Conservation (phyloP, 2,888 invertebrate species). For the Drosophila diplacantha region DNA sequence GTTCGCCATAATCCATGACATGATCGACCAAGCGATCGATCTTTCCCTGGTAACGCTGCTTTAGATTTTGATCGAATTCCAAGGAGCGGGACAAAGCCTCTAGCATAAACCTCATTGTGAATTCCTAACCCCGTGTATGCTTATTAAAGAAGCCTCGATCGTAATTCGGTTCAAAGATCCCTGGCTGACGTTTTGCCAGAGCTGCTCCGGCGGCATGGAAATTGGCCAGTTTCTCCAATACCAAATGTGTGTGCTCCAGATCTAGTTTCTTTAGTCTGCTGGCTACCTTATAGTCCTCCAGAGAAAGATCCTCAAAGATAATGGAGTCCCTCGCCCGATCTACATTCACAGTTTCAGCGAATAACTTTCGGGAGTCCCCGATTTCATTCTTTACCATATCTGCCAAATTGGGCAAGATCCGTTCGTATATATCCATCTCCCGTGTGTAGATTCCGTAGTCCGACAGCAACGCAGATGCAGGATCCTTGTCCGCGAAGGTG, state of each 20-base stretch:
- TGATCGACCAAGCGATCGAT: conserved; percentile 49
- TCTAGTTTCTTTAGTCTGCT: conserved; percentile 71
- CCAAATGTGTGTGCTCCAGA: conserved; percentile 73
- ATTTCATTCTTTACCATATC: conserved; percentile 45
- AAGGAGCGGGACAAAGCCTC: conserved; percentile 49
- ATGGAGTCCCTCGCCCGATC: conserved; percentile 61
- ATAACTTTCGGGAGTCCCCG: conserved; percentile 51
- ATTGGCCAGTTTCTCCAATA: conserved; percentile 76
- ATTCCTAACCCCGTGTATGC: conserved; percentile 49
- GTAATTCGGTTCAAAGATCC: conserved; percentile 46
- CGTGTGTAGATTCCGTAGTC: conserved; percentile 56
- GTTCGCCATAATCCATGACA: conserved; percentile 69
- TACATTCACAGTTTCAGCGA: conserved; percentile 64
- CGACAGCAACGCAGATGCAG: conserved; percentile 38
- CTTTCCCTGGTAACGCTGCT: conserved; percentile 61
- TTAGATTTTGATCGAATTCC: conserved; percentile 39
- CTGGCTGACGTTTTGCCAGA: conserved; percentile 68
- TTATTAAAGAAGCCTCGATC: conserved; percentile 70
- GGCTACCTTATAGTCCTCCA: conserved; percentile 53
- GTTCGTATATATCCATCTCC: conserved; percentile 69
- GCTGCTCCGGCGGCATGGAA: conserved; percentile 78
- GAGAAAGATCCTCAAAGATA: conserved; percentile 69
- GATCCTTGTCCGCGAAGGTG: conserved; percentile 49
- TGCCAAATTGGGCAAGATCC: conserved; percentile 62
- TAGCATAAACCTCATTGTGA: conserved; percentile 54